Percentiles rank a stretch among this genome's conserved stretches.
Conservation (phyloP, 2,797 vertebrate genomes). For the Dicrostonyx torquatus region DNA sequence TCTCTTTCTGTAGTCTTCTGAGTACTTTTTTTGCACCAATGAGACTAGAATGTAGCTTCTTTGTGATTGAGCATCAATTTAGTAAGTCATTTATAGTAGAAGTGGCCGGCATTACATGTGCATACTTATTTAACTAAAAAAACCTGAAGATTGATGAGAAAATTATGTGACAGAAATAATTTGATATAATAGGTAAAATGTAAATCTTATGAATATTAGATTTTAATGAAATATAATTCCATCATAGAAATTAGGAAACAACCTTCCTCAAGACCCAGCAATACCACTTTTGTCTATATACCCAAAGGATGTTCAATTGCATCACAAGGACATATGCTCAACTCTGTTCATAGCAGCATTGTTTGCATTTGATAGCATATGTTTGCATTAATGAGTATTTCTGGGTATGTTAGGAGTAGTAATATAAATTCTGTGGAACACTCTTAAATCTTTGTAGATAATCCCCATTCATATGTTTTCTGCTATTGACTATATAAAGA, state of each 20-base stretch:
- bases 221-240: neutral
- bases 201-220: neutral
- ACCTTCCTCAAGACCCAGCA: too few relatives aligned
- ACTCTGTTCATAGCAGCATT: too few relatives aligned
- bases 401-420: too few relatives aligned
- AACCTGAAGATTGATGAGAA: neutral
- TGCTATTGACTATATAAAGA: too few relatives aligned
- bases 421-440: too few relatives aligned
- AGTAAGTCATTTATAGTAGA: neutral
- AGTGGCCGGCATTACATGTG: neutral
- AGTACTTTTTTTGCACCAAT: neutral
- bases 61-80: neutral
- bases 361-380: too few relatives aligned
- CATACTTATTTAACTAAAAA: neutral
- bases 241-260: neutral
- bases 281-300: too few relatives aligned
- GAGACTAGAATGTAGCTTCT: neutral
- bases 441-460: too few relatives aligned
- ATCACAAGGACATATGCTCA: too few relatives aligned
- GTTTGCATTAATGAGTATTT: too few relatives aligned
- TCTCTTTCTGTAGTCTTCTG: neutral
- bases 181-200: neutral
- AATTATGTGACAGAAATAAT: neutral
- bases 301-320: too few relatives aligned
- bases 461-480: too few relatives aligned